A percentile compares a stretch with the other conserved stretches of the same genome.
Conservation (phyloP, 1,140 invertebrate genomes). For the Zaprionus inermis region DNA sequence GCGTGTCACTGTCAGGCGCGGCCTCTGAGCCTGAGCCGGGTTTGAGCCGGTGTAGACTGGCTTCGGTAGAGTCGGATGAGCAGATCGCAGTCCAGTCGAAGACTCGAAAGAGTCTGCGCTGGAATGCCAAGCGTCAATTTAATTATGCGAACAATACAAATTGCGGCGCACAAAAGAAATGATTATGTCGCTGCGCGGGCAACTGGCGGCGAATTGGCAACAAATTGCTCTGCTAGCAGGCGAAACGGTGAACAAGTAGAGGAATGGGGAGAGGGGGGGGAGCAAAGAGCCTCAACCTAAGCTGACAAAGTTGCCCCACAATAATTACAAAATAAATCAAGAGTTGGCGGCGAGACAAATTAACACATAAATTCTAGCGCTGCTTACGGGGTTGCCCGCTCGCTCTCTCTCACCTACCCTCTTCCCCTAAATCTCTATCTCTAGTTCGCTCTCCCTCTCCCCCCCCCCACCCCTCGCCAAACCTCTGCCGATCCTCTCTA, state of each 20-base stretch:
- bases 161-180: slow-evolving; percentile 70
- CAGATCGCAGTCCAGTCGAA: too few relatives aligned
- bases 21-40: too few relatives aligned
- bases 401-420: background rate
- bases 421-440: too few relatives aligned
- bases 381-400: background rate
- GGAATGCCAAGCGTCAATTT: slow-evolving; percentile 81
- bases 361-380: slow-evolving; percentile 79
- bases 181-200: slow-evolving; percentile 65
- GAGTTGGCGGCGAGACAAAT: slow-evolving; percentile 73
- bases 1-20: slow-evolving; percentile 79
- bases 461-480: background rate
- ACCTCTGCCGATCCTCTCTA: slow-evolving; percentile 18
- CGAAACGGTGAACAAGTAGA: background rate
- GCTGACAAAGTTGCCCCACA: slow-evolving; percentile 27
- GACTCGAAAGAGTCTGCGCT: background rate
- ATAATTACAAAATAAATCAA: slow-evolving; percentile 74
- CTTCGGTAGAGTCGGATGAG: too few relatives aligned
- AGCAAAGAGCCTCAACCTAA: background rate
- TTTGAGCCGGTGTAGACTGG: background rate
- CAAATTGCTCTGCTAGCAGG: slow-evolving; percentile 58
- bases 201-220: slow-evolving; percentile 42
- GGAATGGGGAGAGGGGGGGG: background rate
- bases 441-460: background rate
- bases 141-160: slow-evolving; percentile 83